These are phyloP conservation scores for Pantelozetes paolii DNA, from an alignment of 2,888 invertebrate species.

Conservation along the genomic window DNA sequence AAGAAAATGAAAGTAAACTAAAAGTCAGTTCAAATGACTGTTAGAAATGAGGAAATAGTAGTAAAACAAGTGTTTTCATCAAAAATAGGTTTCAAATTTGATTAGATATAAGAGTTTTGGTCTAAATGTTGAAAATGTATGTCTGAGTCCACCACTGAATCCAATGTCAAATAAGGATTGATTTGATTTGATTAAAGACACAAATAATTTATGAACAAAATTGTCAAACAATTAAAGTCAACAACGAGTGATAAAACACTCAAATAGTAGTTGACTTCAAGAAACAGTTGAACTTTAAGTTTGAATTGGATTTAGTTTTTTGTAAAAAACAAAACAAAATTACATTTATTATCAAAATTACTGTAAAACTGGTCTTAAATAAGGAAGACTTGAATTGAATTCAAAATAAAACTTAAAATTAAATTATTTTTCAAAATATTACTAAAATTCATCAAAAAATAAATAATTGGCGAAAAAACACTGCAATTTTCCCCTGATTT, in stretches of 20 bases:
- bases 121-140: neutral
- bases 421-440: no score
- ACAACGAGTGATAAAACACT: neutral
- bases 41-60: neutral
- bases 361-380: no score
- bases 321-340: no score
- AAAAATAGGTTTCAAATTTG: neutral
- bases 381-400: no score
- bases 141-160: conserved; percentile 8
- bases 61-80: neutral
- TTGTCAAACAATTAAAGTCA: neutral
- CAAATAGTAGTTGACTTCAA: neutral
- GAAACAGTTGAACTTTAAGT: neutral
- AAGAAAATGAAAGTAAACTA: neutral
- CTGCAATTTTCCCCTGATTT: no score
- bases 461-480: no score
- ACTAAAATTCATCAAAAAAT: no score
- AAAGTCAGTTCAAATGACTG: neutral
- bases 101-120: neutral
- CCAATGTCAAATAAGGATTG: neutral
- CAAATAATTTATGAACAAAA: conserved; percentile 16
- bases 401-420: no score
- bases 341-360: no score
- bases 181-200: conserved; percentile 4
- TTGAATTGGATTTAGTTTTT: neutral